phyloP scores from a whole-genome alignment of 2,888 invertebrate genomes.

The Lasioglossum pauxillum region DNA sequence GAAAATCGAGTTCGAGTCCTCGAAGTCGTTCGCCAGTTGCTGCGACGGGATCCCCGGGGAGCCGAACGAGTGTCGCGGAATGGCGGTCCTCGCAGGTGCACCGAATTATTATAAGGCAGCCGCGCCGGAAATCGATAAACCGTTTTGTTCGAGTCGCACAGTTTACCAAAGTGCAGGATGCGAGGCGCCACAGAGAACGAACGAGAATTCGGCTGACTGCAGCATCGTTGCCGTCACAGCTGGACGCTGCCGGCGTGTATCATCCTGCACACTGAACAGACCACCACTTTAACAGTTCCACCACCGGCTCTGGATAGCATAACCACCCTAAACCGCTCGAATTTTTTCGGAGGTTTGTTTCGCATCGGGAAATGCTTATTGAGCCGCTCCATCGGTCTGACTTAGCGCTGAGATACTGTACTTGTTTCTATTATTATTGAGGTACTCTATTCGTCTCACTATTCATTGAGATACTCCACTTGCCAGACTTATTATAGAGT shows the following conservation, averaged over 20 bases:
- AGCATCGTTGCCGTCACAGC: not conserved
- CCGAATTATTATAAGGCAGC: constrained; percentile 35
- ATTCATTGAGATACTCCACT: no score
- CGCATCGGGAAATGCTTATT: not conserved
- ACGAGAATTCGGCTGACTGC: constrained; percentile 16
- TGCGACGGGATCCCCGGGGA: constrained; percentile 22
- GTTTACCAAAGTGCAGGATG: not conserved
- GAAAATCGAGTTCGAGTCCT: constrained; percentile 21
- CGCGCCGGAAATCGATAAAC: constrained; percentile 35
- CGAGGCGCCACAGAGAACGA: not conserved
- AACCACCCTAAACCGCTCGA: not conserved
- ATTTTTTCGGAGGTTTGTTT: not conserved
- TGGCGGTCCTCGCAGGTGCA: constrained; percentile 21
- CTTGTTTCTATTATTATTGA: not conserved
- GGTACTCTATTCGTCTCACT: not conserved
- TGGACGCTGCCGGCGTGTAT: not conserved
- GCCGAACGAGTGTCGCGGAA: not conserved
- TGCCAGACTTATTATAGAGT: no score
- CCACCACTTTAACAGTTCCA: not conserved
- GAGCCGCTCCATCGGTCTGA: accelerated
- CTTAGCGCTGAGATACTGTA: not conserved
- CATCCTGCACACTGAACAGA: not conserved
- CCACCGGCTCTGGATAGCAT: not conserved
- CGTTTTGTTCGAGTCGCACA: constrained; percentile 2
- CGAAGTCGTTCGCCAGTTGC: constrained; percentile 10